These are phyloP conservation scores for Dermochelys coriacea DNA, from an alignment of 2,797 vertebrate genomes.

Conservation along the genomic window DNA sequence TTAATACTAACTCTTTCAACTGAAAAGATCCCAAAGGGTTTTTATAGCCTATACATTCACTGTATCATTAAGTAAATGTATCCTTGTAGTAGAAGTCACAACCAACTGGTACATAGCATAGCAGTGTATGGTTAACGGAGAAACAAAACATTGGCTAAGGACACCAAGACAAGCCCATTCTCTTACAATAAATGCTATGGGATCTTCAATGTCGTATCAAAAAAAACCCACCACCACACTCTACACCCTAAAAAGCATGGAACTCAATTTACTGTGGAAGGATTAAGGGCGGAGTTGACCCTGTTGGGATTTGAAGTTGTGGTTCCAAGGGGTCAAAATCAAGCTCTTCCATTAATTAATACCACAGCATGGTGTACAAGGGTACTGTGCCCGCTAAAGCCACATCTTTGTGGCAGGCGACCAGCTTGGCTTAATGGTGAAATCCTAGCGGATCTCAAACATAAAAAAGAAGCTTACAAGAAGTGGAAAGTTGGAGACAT, in stretches of 20 bases:
- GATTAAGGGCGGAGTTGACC: neutral
- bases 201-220: neutral
- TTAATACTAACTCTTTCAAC: neutral
- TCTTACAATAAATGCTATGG: neutral
- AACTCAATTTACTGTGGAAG: neutral
- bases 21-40: neutral
- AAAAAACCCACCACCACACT: neutral
- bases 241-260: fast-evolving
- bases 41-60: neutral
- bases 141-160: neutral
- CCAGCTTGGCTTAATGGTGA: too few relatives aligned
- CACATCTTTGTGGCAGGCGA: too few relatives aligned
- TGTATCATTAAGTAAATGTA: neutral
- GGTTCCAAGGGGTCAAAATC: neutral
- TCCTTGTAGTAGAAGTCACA: neutral
- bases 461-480: too few relatives aligned
- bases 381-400: neutral
- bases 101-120: neutral
- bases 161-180: neutral
- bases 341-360: neutral
- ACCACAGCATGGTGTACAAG: neutral
- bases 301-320: neutral
- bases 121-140: neutral
- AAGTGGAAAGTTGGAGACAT: too few relatives aligned
- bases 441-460: too few relatives aligned